Percentiles rank a stretch among this genome's conserved stretches.
Evolutionary conservation across 2,888 invertebrate species (phyloP).

Genomic region (Sesamia inferens): DNA sequence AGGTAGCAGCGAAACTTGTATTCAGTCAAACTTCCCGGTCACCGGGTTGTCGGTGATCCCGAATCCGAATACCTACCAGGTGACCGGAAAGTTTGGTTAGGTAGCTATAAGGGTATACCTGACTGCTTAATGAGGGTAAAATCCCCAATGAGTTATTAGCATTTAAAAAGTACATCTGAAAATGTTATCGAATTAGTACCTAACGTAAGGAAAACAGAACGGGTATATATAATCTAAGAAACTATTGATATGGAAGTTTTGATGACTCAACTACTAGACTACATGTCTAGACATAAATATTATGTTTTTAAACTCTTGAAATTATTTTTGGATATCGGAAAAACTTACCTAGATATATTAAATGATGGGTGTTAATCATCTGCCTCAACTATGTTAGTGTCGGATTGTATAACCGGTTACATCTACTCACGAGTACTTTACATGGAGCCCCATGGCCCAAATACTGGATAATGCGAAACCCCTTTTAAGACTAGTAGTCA

Average conservation of each 20-base stretch:
- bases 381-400: too few relatives aligned
- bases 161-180: constrained; percentile 1
- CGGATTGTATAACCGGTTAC: too few relatives aligned
- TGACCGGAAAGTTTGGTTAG: background rate
- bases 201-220: background rate
- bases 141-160: background rate
- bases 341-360: background rate
- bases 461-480: too few relatives aligned
- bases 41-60: background rate
- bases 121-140: background rate
- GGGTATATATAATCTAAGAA: background rate
- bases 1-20: background rate
- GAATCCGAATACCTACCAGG: background rate
- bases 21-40: background rate
- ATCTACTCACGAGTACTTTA: too few relatives aligned
- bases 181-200: background rate
- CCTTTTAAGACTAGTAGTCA: too few relatives aligned
- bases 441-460: too few relatives aligned
- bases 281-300: background rate
- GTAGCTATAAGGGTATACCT: background rate
- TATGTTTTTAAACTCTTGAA: background rate
- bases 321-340: background rate
- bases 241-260: background rate
- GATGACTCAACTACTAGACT: background rate
- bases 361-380: too few relatives aligned